Conservation (phyloP, 2,888 invertebrate genomes). For the Neuroscelio doddi region DNA sequence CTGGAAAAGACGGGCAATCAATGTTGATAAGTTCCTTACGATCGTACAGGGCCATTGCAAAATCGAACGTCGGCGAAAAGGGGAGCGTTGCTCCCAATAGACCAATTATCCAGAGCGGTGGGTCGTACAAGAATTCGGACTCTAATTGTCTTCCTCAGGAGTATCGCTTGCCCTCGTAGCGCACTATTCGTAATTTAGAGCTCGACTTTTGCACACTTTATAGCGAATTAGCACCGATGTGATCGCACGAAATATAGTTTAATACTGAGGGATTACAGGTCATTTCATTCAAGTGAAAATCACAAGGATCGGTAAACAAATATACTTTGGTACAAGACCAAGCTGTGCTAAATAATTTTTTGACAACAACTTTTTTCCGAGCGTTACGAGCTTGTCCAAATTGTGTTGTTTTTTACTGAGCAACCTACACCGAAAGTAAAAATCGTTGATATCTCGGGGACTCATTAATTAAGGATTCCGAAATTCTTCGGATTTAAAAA, state of each 20-base stretch:
- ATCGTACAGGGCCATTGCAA: constrained; percentile 56
- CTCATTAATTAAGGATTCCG: no score
- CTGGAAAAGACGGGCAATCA: constrained; percentile 53
- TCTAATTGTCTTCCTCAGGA: constrained; percentile 63
- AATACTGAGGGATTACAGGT: no score
- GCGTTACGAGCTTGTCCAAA: no score
- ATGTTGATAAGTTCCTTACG: constrained; percentile 60
- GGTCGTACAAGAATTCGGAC: constrained; percentile 52
- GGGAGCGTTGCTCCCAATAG: constrained; percentile 48
- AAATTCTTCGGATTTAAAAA: no score
- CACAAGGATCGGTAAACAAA: no score
- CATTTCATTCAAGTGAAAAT: no score
- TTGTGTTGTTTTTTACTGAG: no score
- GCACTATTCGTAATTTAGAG: constrained; percentile 32
- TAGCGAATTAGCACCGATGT: constrained; percentile 15
- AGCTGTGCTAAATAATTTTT: no score
- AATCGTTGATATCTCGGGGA: neutral
- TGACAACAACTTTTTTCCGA: no score
- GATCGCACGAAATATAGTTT: constrained; percentile 16
- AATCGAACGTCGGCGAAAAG: constrained; percentile 55
- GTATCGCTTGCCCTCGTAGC: constrained; percentile 62
- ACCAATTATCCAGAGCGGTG: constrained; percentile 35
- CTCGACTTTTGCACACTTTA: constrained; percentile 20
- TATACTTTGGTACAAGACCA: no score
- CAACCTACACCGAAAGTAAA: no score